phyloP scores from a whole-genome alignment of 1,140 invertebrate genomes.

The Megalonaias nervosa region DNA sequence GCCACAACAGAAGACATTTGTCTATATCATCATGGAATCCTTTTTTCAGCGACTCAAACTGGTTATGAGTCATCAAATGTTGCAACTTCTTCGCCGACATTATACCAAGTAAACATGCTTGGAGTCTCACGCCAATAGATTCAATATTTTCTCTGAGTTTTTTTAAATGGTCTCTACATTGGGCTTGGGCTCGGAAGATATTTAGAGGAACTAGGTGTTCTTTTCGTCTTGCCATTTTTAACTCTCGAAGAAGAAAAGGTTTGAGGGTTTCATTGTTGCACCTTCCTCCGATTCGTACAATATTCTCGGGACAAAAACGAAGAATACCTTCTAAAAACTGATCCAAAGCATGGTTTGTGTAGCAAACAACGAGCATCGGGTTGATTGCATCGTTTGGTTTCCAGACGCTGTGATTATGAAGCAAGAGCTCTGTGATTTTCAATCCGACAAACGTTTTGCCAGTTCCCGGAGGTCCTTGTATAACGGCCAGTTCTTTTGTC shows the following conservation, averaged over 20 bases:
- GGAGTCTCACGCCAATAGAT: slow-evolving; percentile 16
- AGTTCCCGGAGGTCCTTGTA: slow-evolving; percentile 77
- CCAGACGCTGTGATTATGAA: slow-evolving; percentile 63
- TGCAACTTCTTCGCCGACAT: slow-evolving; percentile 8
- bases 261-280: slow-evolving; percentile 74
- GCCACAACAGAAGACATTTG: slow-evolving; percentile 1
- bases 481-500: slow-evolving; percentile 76
- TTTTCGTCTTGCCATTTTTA: slow-evolving; percentile 33
- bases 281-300: slow-evolving; percentile 83
- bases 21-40: background rate
- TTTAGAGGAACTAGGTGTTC: slow-evolving; percentile 26
- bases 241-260: slow-evolving; percentile 39
- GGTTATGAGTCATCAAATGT: slow-evolving; percentile 30
- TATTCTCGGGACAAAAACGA: slow-evolving; percentile 67
- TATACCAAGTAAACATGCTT: slow-evolving; percentile 7
- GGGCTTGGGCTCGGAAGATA: slow-evolving; percentile 28
- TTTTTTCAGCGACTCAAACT: slow-evolving; percentile 22
- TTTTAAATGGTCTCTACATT: slow-evolving; percentile 21
- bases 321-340: slow-evolving; percentile 84
- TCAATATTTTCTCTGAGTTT: slow-evolving; percentile 24
- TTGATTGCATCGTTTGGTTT: slow-evolving; percentile 7
- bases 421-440: slow-evolving; percentile 65
- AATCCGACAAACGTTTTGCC: slow-evolving; percentile 68
- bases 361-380: slow-evolving; percentile 85
- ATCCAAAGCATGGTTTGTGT: slow-evolving; percentile 90